Evolutionary conservation across 2,888 invertebrate species (phyloP), one percentile per base, ranked within the genome.

Genomic region (Macrophya alboannulata): DNA sequence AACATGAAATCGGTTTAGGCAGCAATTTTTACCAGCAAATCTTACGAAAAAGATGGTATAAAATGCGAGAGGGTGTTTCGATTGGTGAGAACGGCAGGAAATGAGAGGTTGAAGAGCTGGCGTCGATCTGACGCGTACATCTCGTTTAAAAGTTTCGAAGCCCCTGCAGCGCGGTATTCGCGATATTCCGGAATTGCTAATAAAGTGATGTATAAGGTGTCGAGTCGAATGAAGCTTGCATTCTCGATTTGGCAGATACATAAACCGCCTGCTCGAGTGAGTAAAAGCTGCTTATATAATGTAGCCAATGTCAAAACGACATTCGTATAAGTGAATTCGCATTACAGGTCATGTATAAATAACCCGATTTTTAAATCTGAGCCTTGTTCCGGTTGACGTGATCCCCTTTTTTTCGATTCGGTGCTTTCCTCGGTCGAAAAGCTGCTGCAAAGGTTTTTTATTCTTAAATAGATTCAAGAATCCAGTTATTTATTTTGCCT

Each of bases 41-140:
- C 31, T 4, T 21, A 45, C 43, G 45, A 21, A 74, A 43, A 25
- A 3, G 45, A 21, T 21, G 45, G 45, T 9, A 21, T 74, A 45
- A 25, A 74, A 45, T 45, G 43, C 43, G 40, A 71, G 40, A 74
- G 74, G 74, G 45, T 74, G 74, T 43, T 74, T 74, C 45, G 74
- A 74, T 43, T 74, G 74, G 43, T 74, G n/a, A 45, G 45, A 21
- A 74, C 3, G 45, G 25, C 74, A 74, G 45, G 74, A 74, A 45
- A 74, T 43, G 74, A 45, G 45, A 74, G 74, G 74, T 74, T 25
- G 21, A 74, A 74, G 74, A n/a, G 45, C 12, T 74, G 21, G 74
- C 21, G 10, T 74, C 17, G 74, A 25, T 74, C 45, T 37, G 74
- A 25, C 45, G 25, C 43, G 45, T 21, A 68, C 31, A 25, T 74